Conservation (phyloP, 2,797 vertebrate genomes). For the Pachyuromys duprasi region DNA sequence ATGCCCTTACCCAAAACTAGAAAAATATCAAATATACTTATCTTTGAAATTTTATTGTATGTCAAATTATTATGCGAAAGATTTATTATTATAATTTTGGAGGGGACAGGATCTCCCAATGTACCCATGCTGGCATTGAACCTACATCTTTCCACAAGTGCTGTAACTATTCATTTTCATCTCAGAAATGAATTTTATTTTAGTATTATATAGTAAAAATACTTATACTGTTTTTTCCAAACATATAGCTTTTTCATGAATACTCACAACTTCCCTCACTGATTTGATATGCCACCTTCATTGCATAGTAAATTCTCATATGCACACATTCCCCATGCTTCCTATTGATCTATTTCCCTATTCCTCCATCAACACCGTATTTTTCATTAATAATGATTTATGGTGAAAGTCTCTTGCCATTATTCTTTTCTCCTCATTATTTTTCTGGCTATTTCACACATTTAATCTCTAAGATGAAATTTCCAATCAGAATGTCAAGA, state of each 20-base stretch:
- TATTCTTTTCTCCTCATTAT: constrained; percentile 48
- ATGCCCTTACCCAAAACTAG: neutral
- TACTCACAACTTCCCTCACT: constrained; percentile 16
- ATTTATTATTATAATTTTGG: neutral
- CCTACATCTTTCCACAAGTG: neutral
- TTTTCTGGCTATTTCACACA: constrained; percentile 42
- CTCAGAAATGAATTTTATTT: constrained; percentile 6
- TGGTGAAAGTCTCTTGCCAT: neutral
- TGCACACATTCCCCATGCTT: neutral
- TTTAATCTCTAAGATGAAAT: constrained; percentile 50
- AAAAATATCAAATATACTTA: neutral
- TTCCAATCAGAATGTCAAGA: constrained; percentile 46
- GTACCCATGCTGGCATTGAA: neutral
- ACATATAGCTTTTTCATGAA: neutral
- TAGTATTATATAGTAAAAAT: neutral
- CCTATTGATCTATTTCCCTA: constrained; percentile 29
- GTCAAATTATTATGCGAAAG: neutral
- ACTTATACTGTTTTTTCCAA: neutral
- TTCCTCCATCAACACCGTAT: neutral
- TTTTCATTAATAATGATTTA: constrained; percentile 61
- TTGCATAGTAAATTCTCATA: constrained; percentile 37
- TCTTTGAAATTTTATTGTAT: neutral
- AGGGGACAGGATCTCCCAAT: neutral
- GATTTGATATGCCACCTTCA: constrained; percentile 42
- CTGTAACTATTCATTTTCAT: neutral